Percentiles rank a stretch among this genome's conserved stretches.
Evolutionary conservation across 2,113 vertebrate species (phyloP).

Genomic region (Apus apus): DNA sequence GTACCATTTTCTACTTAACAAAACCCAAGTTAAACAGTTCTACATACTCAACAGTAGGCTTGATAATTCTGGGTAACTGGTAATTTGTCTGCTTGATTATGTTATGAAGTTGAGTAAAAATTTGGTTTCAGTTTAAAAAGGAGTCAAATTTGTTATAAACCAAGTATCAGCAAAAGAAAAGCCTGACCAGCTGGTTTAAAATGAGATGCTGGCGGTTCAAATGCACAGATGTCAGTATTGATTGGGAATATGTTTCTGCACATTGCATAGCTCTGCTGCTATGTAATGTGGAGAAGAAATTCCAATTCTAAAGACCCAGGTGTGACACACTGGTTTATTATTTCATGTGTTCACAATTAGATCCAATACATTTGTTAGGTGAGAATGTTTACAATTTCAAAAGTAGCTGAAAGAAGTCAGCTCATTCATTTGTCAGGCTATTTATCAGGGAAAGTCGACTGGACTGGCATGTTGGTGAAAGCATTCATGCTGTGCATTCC

Average conservation of each 20-base stretch:
- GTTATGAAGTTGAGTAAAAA: not conserved
- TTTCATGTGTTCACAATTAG: not conserved
- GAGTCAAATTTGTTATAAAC: not conserved
- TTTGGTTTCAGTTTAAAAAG: not conserved
- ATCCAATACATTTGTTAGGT: not conserved
- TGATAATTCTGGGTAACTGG: not conserved
- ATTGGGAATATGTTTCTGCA: not conserved
- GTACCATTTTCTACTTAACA: not conserved
- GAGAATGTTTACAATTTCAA: not conserved
- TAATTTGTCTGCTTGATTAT: not conserved
- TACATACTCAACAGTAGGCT: not conserved
- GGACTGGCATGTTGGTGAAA: not conserved
- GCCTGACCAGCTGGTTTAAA: not conserved
- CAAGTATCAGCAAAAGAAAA: not conserved
- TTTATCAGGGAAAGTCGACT: not conserved
- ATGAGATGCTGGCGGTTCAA: not conserved
- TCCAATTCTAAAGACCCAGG: not conserved
- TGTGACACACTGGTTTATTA: not conserved
- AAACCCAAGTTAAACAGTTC: not conserved
- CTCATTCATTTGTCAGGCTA: not conserved
- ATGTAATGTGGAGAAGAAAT: not conserved
- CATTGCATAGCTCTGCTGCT: not conserved
- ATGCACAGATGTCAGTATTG: not conserved
- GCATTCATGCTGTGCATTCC: not conserved
- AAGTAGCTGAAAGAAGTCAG: not conserved